These are phyloP conservation scores for Eugnorisma glareosa DNA, from an alignment of 2,888 invertebrate species.

Conservation along the genomic window DNA sequence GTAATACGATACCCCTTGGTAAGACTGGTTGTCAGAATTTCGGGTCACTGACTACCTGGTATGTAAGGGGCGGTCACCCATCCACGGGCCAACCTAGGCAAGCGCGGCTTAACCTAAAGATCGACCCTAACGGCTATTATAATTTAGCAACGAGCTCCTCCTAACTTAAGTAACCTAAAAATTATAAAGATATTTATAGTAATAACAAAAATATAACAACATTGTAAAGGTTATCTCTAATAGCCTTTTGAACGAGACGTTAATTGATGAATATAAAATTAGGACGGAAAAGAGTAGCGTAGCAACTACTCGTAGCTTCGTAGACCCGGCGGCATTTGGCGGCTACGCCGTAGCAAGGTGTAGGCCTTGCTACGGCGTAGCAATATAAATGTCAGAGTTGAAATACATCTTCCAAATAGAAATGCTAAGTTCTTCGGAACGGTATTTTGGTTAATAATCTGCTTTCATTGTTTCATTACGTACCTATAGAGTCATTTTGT, in stretches of 20 bases:
- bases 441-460: not conserved
- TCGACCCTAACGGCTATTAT: too few relatives aligned
- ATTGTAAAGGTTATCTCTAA: not conserved
- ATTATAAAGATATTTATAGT: not conserved
- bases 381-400: conserved; percentile 33
- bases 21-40: too few relatives aligned
- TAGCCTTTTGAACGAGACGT: not conserved
- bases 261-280: conserved; percentile 17
- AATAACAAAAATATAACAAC: not conserved
- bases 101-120: too few relatives aligned
- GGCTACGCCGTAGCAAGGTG: conserved; percentile 34
- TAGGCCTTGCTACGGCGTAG: conserved; percentile 52
- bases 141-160: too few relatives aligned
- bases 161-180: not conserved
- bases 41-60: too few relatives aligned
- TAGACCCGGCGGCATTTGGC: not conserved
- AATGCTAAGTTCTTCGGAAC: not conserved
- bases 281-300: not conserved
- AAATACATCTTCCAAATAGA: conserved; percentile 6
- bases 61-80: too few relatives aligned
- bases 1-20: too few relatives aligned
- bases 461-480: not conserved
- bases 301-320: conserved; percentile 36
- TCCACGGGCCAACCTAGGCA: too few relatives aligned
- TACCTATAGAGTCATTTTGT: not conserved